phyloP scores from a whole-genome alignment of 2,888 invertebrate species.

The Trichopria drosophilae region DNA sequence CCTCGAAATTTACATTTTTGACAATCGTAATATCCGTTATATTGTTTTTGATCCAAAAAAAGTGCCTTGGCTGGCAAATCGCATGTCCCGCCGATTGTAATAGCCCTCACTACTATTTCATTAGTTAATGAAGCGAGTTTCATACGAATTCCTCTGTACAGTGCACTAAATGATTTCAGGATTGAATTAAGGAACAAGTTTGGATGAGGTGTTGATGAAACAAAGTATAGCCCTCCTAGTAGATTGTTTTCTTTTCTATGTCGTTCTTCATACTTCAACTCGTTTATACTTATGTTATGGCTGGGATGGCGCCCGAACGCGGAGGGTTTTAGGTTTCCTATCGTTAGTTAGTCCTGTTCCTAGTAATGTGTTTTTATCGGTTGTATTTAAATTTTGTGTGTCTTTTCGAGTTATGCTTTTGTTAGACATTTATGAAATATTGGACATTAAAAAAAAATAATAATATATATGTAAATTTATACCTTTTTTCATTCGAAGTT shows the following conservation, averaged over 20 bases:
- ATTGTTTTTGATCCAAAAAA: slow-evolving; percentile 9
- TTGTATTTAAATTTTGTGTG: too few relatives aligned
- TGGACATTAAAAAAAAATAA: too few relatives aligned
- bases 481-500: too few relatives aligned
- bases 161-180: neutral
- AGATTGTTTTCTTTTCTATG: slow-evolving; percentile 10
- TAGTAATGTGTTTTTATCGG: too few relatives aligned
- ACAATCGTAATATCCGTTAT: slow-evolving; percentile 2
- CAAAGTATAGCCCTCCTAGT: slow-evolving; percentile 6
- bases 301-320: too few relatives aligned
- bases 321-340: too few relatives aligned
- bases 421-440: too few relatives aligned
- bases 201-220: neutral
- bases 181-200: slow-evolving; percentile 7
- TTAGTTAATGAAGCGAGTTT: neutral
- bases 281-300: too few relatives aligned
- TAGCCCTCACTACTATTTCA: neutral
- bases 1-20: slow-evolving; percentile 6
- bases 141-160: slow-evolving; percentile 3
- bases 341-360: too few relatives aligned
- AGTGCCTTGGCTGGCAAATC: slow-evolving; percentile 12
- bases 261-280: slow-evolving; percentile 10
- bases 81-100: slow-evolving; percentile 5
- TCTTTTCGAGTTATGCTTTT: too few relatives aligned
- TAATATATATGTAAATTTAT: too few relatives aligned